Base-by-base conservation (phyloP, 2,113 vertebrate species). In the Pogona vitticeps region DNA sequence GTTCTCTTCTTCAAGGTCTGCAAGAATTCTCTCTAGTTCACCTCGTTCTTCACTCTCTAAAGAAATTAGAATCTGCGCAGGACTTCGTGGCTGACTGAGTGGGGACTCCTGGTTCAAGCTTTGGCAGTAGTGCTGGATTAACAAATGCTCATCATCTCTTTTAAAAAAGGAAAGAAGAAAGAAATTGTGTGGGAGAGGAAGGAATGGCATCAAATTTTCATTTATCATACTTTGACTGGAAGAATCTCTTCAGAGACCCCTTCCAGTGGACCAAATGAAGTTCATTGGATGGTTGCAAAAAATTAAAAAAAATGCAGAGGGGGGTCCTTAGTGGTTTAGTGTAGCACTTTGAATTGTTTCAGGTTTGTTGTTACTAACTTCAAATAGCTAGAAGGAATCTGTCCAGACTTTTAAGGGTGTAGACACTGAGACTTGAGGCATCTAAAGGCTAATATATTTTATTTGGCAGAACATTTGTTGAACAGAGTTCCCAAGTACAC, bases 51-150 rank as follows among this genome's bases (percentile, higher is more conserved):
- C 98, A 83, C 97, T 98, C 95, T 99, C 99, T 97, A 99, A 97
- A 95, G 99, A 98, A 97, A 99, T 98, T 91, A 99, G 97, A 95
- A 99, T 99, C 97, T 99, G 99, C 94, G 99, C 98, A 89, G 99
- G 99, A 93, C 97, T 97, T 89, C 96, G 94, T 75, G 97, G 97
- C 94, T 97, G 97, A 96, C 99, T 99, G 95, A 98, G 97, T 77
- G 99, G 98, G 92, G 99, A 99, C 95, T 98, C 98, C 96, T 99
- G 98, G 97, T 98, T 99, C 96, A 99, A 97, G 95, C 98, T 99
- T 97, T 99, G 99, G 98, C 99, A 99, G 98, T 99, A 99, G 97
- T 99, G 99, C 97, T 99, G 99, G 97, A 99, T 99, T 98, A 99
- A 97, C 97, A 99, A 98, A 97, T 99, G 99, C 92, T 99, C 98